phyloP scores from a whole-genome alignment of 2,797 vertebrate species.

The Phalloptychus januarius region DNA sequence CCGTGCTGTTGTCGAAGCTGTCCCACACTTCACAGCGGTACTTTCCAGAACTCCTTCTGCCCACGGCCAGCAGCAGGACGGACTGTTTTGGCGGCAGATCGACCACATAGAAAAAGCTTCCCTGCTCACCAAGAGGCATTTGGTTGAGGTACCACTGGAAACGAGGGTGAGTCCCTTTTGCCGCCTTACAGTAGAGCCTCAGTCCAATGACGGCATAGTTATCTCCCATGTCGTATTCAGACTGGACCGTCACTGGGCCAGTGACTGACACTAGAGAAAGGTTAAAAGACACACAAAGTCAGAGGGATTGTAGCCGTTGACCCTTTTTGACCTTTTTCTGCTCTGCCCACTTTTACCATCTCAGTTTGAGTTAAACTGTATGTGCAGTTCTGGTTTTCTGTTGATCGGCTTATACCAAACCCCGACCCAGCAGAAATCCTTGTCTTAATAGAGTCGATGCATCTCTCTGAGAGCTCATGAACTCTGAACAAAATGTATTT shows the following conservation, averaged over 20 bases:
- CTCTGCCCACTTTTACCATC: background rate
- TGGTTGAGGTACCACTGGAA: conserved; percentile 77
- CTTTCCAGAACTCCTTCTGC: conserved; percentile 48
- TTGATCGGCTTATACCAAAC: background rate
- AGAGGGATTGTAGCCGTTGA: background rate
- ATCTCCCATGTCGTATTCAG: conserved; percentile 34
- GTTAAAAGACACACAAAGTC: background rate
- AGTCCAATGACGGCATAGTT: conserved; percentile 60
- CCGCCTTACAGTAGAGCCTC: conserved; percentile 62
- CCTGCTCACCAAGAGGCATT: conserved; percentile 35
- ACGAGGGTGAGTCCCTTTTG: conserved; percentile 58
- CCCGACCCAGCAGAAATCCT: background rate
- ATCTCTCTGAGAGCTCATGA: too few species aligned
- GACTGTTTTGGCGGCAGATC: conserved; percentile 41
- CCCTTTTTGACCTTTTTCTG: background rate
- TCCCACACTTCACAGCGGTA: conserved; percentile 76
- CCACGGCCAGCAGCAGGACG: conserved; percentile 47
- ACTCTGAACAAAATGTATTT: too few species aligned
- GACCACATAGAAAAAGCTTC: conserved; percentile 49
- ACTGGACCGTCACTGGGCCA: conserved; percentile 58
- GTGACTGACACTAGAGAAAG: conserved; percentile 64
- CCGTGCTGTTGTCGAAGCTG: conserved; percentile 65
- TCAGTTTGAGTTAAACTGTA: background rate
- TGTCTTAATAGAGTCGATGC: too few species aligned
- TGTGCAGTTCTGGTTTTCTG: background rate